Percentiles rank a stretch among this genome's conserved stretches.
Evolutionary conservation across 2,888 invertebrate species (phyloP).

Genomic region (Elgonia sp.): DNA sequence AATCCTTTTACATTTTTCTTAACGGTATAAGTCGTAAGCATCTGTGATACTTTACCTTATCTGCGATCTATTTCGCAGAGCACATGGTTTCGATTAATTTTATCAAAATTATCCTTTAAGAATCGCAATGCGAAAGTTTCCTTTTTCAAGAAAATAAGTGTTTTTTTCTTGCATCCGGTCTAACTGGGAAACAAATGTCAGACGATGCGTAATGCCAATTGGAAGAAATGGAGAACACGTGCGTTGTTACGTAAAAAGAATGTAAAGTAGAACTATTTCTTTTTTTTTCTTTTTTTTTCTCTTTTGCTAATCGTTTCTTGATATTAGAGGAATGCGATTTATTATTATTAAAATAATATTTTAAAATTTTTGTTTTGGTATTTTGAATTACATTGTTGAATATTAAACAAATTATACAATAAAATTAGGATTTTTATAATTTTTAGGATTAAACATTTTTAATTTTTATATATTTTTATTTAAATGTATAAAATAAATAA

Average conservation of each 20-base stretch:
- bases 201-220: constrained; percentile 66
- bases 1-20: constrained; percentile 15
- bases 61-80: constrained; percentile 81
- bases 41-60: constrained; percentile 83
- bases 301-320: neutral
- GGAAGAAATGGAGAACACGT: constrained; percentile 61
- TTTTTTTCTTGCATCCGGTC: constrained; percentile 69
- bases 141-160: constrained; percentile 61
- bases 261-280: neutral
- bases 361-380: too few species aligned
- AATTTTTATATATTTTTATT: too few species aligned
- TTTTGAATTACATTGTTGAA: too few species aligned
- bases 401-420: too few species aligned
- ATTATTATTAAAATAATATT: too few species aligned
- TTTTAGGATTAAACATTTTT: too few species aligned
- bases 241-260: constrained; percentile 47
- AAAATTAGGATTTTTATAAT: too few species aligned
- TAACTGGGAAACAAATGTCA: constrained; percentile 65
- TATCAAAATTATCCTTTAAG: constrained; percentile 78
- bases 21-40: constrained; percentile 61
- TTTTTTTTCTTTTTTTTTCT: neutral
- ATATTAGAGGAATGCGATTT: neutral
- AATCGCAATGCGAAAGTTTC: constrained; percentile 59
- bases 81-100: constrained; percentile 84
- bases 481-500: too few species aligned